A percentile compares a stretch with the other conserved stretches of the same genome.
Conservation (phyloP, 2,113 vertebrate species). For the Hippocampus guttulatus region DNA sequence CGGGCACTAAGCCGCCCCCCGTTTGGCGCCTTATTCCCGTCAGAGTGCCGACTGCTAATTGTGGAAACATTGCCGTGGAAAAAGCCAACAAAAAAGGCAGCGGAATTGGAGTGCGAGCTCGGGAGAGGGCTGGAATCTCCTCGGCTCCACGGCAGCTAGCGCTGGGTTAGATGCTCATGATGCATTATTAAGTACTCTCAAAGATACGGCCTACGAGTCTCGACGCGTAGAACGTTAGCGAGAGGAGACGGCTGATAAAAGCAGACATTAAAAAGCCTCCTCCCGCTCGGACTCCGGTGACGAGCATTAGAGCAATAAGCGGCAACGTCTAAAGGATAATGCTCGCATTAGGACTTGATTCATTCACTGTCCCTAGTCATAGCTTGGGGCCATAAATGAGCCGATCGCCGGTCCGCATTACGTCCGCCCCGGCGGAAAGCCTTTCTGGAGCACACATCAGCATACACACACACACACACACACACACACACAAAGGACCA, state of each 20-base stretch:
- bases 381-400: constrained; percentile 48
- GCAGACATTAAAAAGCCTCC: constrained; percentile 46
- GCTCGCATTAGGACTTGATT: constrained; percentile 55
- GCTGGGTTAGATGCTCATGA: constrained; percentile 13
- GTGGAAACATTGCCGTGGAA: neutral
- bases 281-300: constrained; percentile 32
- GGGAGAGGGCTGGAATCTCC: neutral
- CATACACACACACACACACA: too few species aligned
- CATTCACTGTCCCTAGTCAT: constrained; percentile 46
- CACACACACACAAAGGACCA: constrained; percentile 16
- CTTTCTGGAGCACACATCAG: constrained; percentile 54
- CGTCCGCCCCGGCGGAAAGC: constrained; percentile 33
- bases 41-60: neutral
- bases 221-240: constrained; percentile 37
- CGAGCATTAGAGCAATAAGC: constrained; percentile 55
- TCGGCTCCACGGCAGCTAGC: too few species aligned
- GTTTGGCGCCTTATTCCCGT: neutral
- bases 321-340: constrained; percentile 62
- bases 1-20: neutral
- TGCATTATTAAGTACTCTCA: constrained; percentile 15
- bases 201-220: constrained; percentile 27
- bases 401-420: constrained; percentile 53
- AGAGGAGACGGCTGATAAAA: constrained; percentile 51
- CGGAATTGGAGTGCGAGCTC: too few species aligned
- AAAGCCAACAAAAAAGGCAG: neutral